phyloP scores from a whole-genome alignment of 2,113 vertebrate species.

The Odocoileus virginianus region DNA sequence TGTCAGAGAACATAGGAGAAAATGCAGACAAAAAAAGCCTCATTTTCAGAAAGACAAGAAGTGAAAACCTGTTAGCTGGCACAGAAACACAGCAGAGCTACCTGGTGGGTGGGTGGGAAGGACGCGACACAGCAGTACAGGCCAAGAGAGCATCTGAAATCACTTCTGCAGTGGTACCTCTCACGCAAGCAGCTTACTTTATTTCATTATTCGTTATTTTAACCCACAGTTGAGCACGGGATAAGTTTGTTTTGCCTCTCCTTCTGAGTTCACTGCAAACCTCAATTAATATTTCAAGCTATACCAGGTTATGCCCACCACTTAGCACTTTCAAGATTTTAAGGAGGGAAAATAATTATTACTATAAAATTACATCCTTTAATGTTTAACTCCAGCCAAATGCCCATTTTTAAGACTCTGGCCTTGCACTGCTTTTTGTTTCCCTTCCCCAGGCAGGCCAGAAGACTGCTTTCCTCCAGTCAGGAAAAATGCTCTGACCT shows the following conservation, averaged over 20 bases:
- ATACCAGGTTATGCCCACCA: neutral
- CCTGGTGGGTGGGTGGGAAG: neutral
- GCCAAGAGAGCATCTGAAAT: neutral
- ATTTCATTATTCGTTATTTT: conserved; percentile 46
- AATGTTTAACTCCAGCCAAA: neutral
- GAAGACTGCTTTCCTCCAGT: neutral
- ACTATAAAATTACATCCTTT: conserved; percentile 16
- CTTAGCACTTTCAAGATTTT: neutral
- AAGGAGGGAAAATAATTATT: neutral
- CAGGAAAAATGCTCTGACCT: neutral
- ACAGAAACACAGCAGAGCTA: neutral
- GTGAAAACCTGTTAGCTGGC: neutral
- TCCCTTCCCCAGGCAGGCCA: neutral
- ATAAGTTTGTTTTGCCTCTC: conserved; percentile 49
- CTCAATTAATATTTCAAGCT: conserved; percentile 21
- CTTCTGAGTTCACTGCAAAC: conserved; percentile 6
- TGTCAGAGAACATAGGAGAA: neutral
- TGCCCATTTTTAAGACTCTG: neutral
- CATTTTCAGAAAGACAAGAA: neutral
- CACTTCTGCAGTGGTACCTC: neutral
- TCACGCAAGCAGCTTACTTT: neutral
- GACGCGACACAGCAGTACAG: neutral
- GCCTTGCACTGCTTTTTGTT: neutral
- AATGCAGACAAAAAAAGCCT: fast-evolving
- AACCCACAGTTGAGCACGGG: conserved; percentile 6